phyloP scores from a whole-genome alignment of 2,797 vertebrate species.

The Nyctalus aviator region DNA sequence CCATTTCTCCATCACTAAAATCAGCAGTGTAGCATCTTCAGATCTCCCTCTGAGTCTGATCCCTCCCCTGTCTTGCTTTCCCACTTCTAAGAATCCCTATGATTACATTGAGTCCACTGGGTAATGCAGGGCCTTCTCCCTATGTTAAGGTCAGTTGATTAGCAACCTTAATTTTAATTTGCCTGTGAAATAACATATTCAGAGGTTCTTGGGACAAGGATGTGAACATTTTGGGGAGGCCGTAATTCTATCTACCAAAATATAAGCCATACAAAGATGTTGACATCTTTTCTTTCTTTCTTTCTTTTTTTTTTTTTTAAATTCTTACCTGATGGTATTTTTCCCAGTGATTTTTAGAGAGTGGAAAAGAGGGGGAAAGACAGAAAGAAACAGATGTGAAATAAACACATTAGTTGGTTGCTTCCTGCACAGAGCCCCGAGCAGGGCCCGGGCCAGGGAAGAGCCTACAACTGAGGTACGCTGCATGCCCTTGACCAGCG shows the following conservation, averaged over 20 bases:
- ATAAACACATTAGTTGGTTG: too few species aligned
- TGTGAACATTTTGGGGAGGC: neutral
- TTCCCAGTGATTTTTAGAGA: too few species aligned
- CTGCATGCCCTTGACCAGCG: too few species aligned
- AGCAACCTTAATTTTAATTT: neutral
- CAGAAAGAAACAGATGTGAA: too few species aligned
- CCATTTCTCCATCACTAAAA: neutral
- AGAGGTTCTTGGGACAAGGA: neutral
- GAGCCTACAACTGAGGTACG: too few species aligned
- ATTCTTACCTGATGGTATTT: too few species aligned
- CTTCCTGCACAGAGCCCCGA: too few species aligned
- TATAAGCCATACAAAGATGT: neutral
- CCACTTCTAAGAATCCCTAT: neutral
- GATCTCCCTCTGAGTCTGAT: neutral
- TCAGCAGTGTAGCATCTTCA: neutral
- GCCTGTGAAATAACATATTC: neutral
- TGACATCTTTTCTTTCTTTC: neutral
- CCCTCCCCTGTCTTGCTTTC: neutral
- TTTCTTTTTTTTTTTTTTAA: neutral
- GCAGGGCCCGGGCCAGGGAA: too few species aligned
- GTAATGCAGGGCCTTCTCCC: neutral
- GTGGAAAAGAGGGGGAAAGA: too few species aligned
- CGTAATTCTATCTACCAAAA: neutral
- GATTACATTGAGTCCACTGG: neutral
- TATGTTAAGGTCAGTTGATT: neutral